Evolutionary conservation across 2,113 vertebrate genomes (phyloP).

Genomic region (Corydoras maculifer): DNA sequence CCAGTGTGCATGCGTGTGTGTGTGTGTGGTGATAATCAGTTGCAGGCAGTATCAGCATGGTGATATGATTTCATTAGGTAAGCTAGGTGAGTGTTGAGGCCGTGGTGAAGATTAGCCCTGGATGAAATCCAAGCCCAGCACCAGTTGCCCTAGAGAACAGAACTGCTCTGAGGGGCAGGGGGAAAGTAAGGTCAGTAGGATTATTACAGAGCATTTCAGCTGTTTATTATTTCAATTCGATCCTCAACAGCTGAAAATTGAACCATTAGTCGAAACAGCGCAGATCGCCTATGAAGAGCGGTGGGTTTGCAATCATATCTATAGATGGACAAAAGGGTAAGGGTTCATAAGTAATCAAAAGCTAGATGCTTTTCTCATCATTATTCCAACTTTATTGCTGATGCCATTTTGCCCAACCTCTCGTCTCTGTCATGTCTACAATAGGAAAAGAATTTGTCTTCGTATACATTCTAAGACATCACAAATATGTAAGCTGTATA

Average conservation of each 20-base stretch:
- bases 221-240: slow-evolving; percentile 77
- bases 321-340: slow-evolving; percentile 1
- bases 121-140: slow-evolving; percentile 60
- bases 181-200: slow-evolving; percentile 45
- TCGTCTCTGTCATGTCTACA: too few relatives aligned
- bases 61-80: slow-evolving; percentile 61
- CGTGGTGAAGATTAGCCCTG: slow-evolving; percentile 57
- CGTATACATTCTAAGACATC: too few relatives aligned
- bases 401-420: too few relatives aligned
- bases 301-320: slow-evolving; percentile 52
- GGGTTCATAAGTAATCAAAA: neutral
- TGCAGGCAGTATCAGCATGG: slow-evolving; percentile 51
- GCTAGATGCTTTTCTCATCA: neutral
- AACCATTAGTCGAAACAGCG: slow-evolving; percentile 60
- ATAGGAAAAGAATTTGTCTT: too few relatives aligned
- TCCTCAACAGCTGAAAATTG: slow-evolving; percentile 75
- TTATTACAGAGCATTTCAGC: slow-evolving; percentile 70
- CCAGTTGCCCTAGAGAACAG: slow-evolving; percentile 52
- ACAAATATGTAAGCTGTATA: too few relatives aligned
- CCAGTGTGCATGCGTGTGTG: slow-evolving; percentile 10
- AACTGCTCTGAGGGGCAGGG: slow-evolving; percentile 46
- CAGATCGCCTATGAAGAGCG: slow-evolving; percentile 56
- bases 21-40: slow-evolving; percentile 56
- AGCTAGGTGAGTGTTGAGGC: slow-evolving; percentile 44
- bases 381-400: neutral